phyloP scores from a whole-genome alignment of 2,113 vertebrate genomes.

The Pithys albifrons region DNA sequence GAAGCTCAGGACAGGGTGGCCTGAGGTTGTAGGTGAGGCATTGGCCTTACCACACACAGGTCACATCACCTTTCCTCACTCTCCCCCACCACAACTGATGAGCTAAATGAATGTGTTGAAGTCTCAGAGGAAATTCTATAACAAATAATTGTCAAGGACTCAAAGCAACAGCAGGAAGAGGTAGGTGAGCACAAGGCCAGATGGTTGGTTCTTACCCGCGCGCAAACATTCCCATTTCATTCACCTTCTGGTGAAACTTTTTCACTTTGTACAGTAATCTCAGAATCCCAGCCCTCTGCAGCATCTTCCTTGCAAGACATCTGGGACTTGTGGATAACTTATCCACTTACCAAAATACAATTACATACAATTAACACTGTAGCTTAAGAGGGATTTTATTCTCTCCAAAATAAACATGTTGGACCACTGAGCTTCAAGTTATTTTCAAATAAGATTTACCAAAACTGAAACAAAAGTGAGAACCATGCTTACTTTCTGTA shows the following conservation, averaged over 20 bases:
- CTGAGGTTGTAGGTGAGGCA: not conserved
- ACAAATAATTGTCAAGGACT: not conserved
- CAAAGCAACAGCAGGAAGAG: not conserved
- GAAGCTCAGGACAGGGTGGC: not conserved
- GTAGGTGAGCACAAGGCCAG: not conserved
- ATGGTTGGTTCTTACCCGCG: not conserved
- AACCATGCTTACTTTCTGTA: not conserved
- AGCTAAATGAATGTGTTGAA: not conserved
- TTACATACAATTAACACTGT: not conserved
- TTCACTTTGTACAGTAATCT: not conserved
- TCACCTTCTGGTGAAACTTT: not conserved
- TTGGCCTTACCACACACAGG: not conserved
- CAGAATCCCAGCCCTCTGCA: not conserved
- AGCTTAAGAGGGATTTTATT: not conserved
- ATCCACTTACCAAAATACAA: not conserved
- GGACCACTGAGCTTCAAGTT: not conserved
- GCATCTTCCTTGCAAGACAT: not conserved
- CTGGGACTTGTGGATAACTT: not conserved
- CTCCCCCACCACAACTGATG: not conserved
- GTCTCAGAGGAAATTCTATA: not conserved
- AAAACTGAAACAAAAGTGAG: not conserved
- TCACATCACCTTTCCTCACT: not conserved
- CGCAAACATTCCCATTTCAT: not conserved
- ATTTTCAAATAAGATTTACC: not conserved
- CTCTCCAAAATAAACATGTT: not conserved